These are phyloP conservation scores for Trichosurus vulpecula DNA, from an alignment of 2,797 vertebrate genomes.

Conservation along the genomic window DNA sequence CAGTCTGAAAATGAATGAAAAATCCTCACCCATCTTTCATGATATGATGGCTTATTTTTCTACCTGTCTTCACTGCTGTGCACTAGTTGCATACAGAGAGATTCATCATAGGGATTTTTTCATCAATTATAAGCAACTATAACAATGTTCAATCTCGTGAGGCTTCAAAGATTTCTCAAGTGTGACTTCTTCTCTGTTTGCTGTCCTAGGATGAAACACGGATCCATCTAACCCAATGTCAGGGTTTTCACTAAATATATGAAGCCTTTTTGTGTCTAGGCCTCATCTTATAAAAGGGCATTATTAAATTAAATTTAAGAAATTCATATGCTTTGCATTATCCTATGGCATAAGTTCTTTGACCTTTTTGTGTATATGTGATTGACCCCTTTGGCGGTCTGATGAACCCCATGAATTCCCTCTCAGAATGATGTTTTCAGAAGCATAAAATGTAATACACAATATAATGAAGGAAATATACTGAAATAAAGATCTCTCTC, in stretches of 20 bases:
- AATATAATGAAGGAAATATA: not conserved
- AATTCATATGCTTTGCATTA: slow-evolving; percentile 19
- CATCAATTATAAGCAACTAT: slow-evolving; percentile 66
- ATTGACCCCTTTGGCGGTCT: not conserved
- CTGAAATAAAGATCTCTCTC: not conserved
- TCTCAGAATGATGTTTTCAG: not conserved
- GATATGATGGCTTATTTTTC: slow-evolving; percentile 72
- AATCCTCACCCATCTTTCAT: slow-evolving; percentile 63
- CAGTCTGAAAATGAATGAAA: slow-evolving; percentile 68
- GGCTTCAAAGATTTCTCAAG: slow-evolving; percentile 33
- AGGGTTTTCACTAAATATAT: not conserved
- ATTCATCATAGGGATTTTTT: slow-evolving; percentile 67
- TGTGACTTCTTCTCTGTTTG: slow-evolving; percentile 55
- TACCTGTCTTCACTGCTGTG: slow-evolving; percentile 39
- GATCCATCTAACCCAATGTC: slow-evolving; percentile 26
- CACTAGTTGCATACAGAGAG: slow-evolving; percentile 59
- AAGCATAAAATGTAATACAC: not conserved
- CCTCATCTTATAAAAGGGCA: slow-evolving; percentile 20
- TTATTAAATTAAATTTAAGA: slow-evolving; percentile 34
- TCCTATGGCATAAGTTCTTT: not conserved
- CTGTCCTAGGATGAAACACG: slow-evolving; percentile 54
- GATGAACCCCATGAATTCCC: not conserved
- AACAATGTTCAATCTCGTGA: slow-evolving; percentile 46
- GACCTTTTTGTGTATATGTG: not conserved
- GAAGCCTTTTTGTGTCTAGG: slow-evolving; percentile 25